These are phyloP conservation scores for Acanthaster planci DNA, from an alignment of 35 echinoderm and acorn worm genomes.

Conservation along the genomic window DNA sequence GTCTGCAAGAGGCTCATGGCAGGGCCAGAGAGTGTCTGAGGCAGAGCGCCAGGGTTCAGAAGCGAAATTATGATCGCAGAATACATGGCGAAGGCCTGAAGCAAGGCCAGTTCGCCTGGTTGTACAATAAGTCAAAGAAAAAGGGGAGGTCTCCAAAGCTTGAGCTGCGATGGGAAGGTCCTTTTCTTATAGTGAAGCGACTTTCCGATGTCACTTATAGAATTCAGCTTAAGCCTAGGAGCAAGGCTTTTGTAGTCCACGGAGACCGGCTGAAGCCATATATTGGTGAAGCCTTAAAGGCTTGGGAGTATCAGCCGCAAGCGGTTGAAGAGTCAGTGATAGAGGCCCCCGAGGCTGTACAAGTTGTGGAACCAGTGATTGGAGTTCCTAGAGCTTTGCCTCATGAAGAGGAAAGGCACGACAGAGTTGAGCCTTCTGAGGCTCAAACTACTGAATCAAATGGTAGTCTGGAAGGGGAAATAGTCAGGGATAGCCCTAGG, in stretches of 20 bases:
- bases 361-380: too few species aligned
- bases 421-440: too few species aligned
- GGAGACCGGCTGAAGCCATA: constrained; percentile 43
- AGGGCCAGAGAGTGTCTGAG: too few species aligned
- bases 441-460: too few species aligned
- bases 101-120: constrained; percentile 37
- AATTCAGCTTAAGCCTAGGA: constrained; percentile 28
- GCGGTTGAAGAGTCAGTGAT: too few species aligned
- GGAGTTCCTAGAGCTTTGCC: too few species aligned
- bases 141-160: constrained; percentile 32
- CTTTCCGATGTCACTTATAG: too few species aligned
- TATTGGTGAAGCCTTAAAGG: neutral
- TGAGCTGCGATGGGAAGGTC: constrained; percentile 27
- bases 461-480: too few species aligned
- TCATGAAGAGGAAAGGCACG: too few species aligned
- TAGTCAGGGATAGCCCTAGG: too few species aligned
- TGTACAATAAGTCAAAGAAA: constrained; percentile 25
- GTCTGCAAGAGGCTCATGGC: neutral
- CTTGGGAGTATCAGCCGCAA: too few species aligned
- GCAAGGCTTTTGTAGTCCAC: constrained; percentile 37
- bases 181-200: constrained; percentile 19
- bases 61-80: constrained; percentile 36
- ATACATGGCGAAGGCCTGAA: neutral
- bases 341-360: too few species aligned
- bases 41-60: constrained; percentile 15